A percentile compares a stretch with the other conserved stretches of the same genome.
Evolutionary conservation across 2,113 vertebrate genomes (phyloP).

Genomic region (Cygnus buccinator): DNA sequence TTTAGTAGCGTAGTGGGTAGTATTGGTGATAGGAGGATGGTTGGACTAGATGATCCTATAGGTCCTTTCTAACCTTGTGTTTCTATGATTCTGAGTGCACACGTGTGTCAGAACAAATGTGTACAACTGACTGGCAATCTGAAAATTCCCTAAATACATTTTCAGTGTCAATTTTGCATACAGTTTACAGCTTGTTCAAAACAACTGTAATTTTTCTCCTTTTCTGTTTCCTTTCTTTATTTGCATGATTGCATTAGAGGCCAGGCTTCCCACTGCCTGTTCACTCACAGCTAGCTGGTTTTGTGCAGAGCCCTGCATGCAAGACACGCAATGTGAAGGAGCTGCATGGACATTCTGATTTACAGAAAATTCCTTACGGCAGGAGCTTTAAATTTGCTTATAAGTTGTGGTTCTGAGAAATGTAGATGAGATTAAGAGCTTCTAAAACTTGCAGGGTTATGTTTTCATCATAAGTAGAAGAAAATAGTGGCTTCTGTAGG

Average conservation of each 20-base stretch:
- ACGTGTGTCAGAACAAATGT: background rate
- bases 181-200: too few species aligned
- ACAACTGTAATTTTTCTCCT: background rate
- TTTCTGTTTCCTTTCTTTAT: background rate
- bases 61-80: too few species aligned
- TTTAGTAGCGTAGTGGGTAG: too few species aligned
- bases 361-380: background rate
- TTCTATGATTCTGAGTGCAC: too few species aligned
- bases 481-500: background rate
- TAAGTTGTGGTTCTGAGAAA: background rate
- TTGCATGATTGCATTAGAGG: background rate
- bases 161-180: rapidly evolving
- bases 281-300: rapidly evolving
- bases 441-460: too few species aligned
- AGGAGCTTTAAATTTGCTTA: background rate
- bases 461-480: background rate
- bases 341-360: rapidly evolving
- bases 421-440: background rate
- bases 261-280: background rate
- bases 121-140: background rate
- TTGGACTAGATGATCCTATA: too few species aligned
- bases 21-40: too few species aligned
- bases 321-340: rapidly evolving
- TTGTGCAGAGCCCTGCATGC: background rate
- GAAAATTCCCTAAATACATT: background rate